Conservation (phyloP, 2,797 vertebrate genomes). For the Trachurus trachurus region DNA sequence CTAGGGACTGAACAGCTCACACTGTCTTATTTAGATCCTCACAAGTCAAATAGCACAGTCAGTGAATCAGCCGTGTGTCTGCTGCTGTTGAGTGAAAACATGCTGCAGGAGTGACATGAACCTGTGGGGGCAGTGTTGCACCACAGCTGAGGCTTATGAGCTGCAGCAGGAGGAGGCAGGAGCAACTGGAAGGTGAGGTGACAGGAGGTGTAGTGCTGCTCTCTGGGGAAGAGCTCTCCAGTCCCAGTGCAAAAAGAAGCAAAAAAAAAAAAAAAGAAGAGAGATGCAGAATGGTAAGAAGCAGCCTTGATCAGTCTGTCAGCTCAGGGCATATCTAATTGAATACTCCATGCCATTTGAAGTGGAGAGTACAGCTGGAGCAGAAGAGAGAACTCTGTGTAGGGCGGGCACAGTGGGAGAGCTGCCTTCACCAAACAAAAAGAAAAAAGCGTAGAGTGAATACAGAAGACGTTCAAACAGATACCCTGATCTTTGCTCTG, state of each 20-base stretch:
- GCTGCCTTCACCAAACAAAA: conserved; percentile 61
- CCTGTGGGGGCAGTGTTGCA: conserved; percentile 71
- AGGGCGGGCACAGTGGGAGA: conserved; percentile 57
- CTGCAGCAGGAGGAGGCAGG: conserved; percentile 6
- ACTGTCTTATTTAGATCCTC: neutral
- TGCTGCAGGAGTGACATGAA: neutral
- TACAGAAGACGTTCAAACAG: conserved; percentile 50
- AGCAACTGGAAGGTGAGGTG: conserved; percentile 43
- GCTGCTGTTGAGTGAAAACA: neutral
- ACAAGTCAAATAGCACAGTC: neutral
- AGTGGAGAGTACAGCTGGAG: conserved; percentile 58
- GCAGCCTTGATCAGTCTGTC: conserved; percentile 64
- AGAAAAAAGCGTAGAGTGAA: conserved; percentile 50
- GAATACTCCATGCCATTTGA: conserved; percentile 70
- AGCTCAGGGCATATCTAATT: conserved; percentile 69
- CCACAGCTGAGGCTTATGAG: conserved; percentile 9
- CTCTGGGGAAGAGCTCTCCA: conserved; percentile 57
- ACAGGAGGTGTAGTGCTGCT: conserved; percentile 54
- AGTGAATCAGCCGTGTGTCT: conserved; percentile 24
- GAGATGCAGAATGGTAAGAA: conserved; percentile 50
- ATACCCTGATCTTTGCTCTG: conserved; percentile 50
- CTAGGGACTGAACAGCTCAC: neutral
- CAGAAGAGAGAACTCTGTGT: conserved; percentile 39
- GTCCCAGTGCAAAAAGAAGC: conserved; percentile 9
- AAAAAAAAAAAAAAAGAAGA: neutral